Percentiles rank a stretch among this genome's conserved stretches.
These are phyloP conservation scores for Prenolepis imparis DNA, from an alignment of 2,888 invertebrate genomes.

Conservation along the genomic window DNA sequence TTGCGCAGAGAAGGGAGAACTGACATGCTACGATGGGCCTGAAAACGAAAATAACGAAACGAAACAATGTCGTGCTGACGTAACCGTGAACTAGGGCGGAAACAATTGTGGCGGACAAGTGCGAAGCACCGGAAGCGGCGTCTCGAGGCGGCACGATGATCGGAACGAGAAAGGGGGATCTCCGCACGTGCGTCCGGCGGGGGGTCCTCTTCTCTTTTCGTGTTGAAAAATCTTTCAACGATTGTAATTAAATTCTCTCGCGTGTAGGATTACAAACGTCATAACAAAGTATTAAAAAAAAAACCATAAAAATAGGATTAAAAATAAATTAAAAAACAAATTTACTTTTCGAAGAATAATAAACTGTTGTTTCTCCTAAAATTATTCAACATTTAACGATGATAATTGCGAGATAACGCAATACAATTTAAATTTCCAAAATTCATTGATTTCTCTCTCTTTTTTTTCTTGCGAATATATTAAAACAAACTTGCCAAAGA, in stretches of 20 bases:
- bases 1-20: conserved; percentile 62
- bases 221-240: conserved; percentile 26
- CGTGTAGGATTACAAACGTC: background rate
- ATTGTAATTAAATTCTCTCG: conserved; percentile 9
- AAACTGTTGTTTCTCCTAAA: background rate
- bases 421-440: background rate
- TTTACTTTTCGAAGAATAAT: background rate
- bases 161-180: conserved; percentile 66
- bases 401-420: background rate
- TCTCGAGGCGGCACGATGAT: conserved; percentile 68
- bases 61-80: conserved; percentile 85
- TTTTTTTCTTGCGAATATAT: conserved; percentile 5
- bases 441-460: background rate
- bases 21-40: conserved; percentile 86
- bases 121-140: conserved; percentile 84
- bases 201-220: conserved; percentile 34
- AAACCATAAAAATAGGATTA: background rate
- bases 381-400: background rate
- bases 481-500: conserved; percentile 50
- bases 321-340: background rate
- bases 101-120: conserved; percentile 85
- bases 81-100: conserved; percentile 85
- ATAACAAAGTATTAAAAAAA: background rate
- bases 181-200: conserved; percentile 65
- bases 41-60: conserved; percentile 86